A percentile compares a stretch with the other conserved stretches of the same genome.
Evolutionary conservation across 2,113 vertebrate species (phyloP).

Genomic region (Turdus rufiventris): DNA sequence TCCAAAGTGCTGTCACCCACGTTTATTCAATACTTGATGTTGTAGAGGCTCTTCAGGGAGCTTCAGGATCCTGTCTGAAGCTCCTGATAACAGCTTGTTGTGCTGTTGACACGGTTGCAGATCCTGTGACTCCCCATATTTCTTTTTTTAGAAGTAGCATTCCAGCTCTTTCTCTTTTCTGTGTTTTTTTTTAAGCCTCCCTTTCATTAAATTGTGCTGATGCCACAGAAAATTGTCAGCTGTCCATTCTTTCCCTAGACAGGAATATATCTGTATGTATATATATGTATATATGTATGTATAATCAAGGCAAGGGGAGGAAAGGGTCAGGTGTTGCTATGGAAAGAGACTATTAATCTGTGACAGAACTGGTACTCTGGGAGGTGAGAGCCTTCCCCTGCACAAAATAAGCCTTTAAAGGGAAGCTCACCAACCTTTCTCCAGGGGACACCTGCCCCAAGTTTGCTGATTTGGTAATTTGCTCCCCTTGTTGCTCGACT

Average conservation of each 20-base stretch:
- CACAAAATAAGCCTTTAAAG: neutral
- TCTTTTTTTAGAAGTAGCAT: neutral
- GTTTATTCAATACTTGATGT: neutral
- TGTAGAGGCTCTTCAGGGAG: neutral
- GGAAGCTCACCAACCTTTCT: neutral
- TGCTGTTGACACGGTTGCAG: neutral
- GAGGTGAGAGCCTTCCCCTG: neutral
- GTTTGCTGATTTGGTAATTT: neutral
- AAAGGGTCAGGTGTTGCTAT: constrained; percentile 44
- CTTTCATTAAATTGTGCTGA: constrained; percentile 2
- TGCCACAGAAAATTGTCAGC: constrained; percentile 1
- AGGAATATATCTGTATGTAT: neutral
- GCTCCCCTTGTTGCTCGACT: neutral
- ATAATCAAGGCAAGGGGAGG: constrained; percentile 24
- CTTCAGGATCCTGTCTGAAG: neutral
- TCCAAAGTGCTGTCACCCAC: neutral
- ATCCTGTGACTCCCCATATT: neutral
- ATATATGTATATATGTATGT: constrained; percentile 8
- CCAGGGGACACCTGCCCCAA: neutral
- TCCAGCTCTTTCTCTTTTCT: neutral
- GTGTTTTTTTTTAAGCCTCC: neutral
- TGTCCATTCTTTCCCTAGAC: neutral
- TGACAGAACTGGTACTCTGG: neutral
- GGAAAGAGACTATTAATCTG: constrained; percentile 32
- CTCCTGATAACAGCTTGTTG: constrained; percentile 6